Conservation (phyloP, 2,113 vertebrate species). For the Sander vitreus region DNA sequence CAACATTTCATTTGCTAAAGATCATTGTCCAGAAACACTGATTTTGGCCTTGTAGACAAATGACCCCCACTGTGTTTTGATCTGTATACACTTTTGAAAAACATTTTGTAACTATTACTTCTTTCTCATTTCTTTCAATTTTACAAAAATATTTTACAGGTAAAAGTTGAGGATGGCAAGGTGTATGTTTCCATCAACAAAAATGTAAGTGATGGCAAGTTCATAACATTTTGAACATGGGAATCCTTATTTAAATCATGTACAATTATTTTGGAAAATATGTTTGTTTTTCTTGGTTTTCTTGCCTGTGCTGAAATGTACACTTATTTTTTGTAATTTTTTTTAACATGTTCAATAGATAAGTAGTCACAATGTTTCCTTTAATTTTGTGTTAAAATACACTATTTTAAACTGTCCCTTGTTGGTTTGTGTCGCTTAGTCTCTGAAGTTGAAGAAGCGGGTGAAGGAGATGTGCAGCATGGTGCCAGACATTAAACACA, state of each 20-base stretch:
- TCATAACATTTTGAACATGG: neutral
- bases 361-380: neutral
- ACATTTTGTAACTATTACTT: neutral
- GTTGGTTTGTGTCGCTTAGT: constrained; percentile 66
- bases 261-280: no score
- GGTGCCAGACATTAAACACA: constrained; percentile 73
- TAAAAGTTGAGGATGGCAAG: constrained; percentile 84
- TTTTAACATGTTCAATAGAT: no score
- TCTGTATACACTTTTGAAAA: neutral
- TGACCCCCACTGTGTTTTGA: neutral
- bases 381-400: neutral
- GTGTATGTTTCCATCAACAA: constrained; percentile 85
- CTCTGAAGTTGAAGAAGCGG: constrained; percentile 77
- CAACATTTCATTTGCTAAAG: neutral
- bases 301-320: no score
- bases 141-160: constrained; percentile 73
- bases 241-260: no score
- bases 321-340: no score
- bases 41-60: neutral
- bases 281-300: no score
- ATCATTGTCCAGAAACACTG: neutral
- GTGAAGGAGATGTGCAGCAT: constrained; percentile 83
- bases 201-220: constrained; percentile 78
- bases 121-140: neutral
- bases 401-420: neutral